phyloP scores from a whole-genome alignment of 2,888 invertebrate genomes.

The Tetragnatha montana region DNA sequence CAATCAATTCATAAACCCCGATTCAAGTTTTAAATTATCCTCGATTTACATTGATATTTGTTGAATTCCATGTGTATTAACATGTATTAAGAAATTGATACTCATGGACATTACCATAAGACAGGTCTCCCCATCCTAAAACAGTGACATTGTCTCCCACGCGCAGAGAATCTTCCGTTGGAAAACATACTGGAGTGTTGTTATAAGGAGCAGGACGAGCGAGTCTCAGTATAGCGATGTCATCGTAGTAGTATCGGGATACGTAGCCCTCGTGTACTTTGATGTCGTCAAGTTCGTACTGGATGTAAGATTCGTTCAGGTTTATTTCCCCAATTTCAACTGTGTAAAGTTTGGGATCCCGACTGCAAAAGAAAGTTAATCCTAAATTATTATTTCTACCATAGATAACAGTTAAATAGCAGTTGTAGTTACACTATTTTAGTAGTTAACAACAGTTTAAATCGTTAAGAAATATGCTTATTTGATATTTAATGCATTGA shows the following conservation, averaged over 20 bases:
- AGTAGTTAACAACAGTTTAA: too few relatives aligned
- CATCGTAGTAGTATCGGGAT: slow-evolving; percentile 59
- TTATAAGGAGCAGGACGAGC: not conserved
- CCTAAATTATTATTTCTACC: too few relatives aligned
- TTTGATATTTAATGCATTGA: too few relatives aligned
- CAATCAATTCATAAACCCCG: too few relatives aligned
- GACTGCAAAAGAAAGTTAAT: slow-evolving; percentile 24
- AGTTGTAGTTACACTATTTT: too few relatives aligned
- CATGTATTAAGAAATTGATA: not conserved
- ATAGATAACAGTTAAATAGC: too few relatives aligned
- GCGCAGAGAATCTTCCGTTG: slow-evolving; percentile 16
- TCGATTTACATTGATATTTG: too few relatives aligned
- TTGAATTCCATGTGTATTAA: too few relatives aligned
- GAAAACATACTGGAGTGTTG: slow-evolving; percentile 38
- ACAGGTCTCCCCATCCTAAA: slow-evolving; percentile 64
- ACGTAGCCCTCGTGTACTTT: slow-evolving; percentile 50
- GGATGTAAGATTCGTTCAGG: slow-evolving; percentile 5
- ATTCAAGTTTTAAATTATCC: too few relatives aligned
- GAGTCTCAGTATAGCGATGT: slow-evolving; percentile 62
- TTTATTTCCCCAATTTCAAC: slow-evolving; percentile 45
- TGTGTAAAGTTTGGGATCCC: slow-evolving; percentile 40
- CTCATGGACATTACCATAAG: slow-evolving; percentile 29
- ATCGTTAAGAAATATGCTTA: too few relatives aligned
- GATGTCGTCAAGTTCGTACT: slow-evolving; percentile 37
- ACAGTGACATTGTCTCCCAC: slow-evolving; percentile 52